Evolutionary conservation across 2,113 vertebrate species (phyloP).

Genomic region (Hylia prasina): DNA sequence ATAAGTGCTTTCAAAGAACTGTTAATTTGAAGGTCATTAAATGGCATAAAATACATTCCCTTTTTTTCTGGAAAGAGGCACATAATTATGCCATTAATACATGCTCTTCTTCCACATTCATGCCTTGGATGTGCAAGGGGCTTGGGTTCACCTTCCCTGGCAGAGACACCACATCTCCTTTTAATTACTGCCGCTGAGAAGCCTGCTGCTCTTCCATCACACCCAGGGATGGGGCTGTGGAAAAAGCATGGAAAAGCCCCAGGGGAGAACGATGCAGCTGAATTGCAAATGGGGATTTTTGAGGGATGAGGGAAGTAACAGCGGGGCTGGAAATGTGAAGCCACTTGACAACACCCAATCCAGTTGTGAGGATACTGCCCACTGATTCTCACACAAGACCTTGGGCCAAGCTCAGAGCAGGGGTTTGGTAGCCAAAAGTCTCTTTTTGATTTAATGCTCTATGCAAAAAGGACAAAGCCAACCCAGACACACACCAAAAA

Average conservation of each 20-base stretch:
- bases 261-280: not conserved
- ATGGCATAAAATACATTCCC: constrained; percentile 60
- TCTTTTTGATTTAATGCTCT: not conserved
- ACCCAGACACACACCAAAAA: not conserved
- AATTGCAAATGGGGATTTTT: not conserved
- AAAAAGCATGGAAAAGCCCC: not conserved
- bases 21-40: constrained; percentile 83
- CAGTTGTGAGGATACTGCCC: not conserved
- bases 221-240: not conserved
- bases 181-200: not conserved
- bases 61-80: constrained; percentile 59
- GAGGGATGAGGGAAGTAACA: not conserved
- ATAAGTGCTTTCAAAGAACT: constrained; percentile 75
- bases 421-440: not conserved
- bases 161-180: not conserved
- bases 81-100: constrained; percentile 59
- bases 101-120: not conserved
- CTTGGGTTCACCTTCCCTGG: not conserved
- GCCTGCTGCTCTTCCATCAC: not conserved
- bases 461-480: not conserved
- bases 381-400: rapidly evolving
- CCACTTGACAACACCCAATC: not conserved
- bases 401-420: not conserved
- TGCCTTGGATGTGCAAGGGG: not conserved
- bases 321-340: rapidly evolving